Conservation (phyloP, 2,888 invertebrate genomes). For the Drosophila siamana region DNA sequence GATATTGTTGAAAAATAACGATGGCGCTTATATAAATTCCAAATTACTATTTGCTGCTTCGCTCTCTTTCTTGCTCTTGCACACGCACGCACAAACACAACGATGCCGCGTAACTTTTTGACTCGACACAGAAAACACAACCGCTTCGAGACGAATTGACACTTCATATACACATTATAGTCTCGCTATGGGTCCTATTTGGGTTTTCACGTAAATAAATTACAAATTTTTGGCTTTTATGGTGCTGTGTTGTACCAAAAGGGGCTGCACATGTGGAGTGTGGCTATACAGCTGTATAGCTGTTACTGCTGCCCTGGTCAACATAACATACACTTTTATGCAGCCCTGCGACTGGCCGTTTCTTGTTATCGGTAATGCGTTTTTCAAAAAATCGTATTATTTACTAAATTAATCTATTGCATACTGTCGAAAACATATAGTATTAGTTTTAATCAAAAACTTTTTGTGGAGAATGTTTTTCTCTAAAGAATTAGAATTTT, state of each 20-base stretch:
- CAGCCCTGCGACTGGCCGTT: not conserved
- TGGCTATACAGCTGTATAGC: slow-evolving; percentile 19
- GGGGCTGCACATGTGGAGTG: slow-evolving; percentile 62
- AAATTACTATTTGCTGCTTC: slow-evolving; percentile 48
- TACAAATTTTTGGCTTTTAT: slow-evolving; percentile 52
- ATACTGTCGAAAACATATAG: not conserved
- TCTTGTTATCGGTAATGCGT: not conserved
- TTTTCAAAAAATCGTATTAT: not conserved
- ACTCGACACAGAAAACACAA: slow-evolving; percentile 39
- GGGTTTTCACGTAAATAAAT: slow-evolving; percentile 45
- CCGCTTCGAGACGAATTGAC: slow-evolving; percentile 22
- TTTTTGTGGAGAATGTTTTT: too few relatives aligned
- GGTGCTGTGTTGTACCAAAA: slow-evolving; percentile 50
- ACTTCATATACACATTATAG: slow-evolving; percentile 17
- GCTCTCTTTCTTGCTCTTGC: slow-evolving; percentile 7
- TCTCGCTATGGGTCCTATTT: slow-evolving; percentile 22
- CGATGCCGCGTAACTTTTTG: slow-evolving; percentile 47
- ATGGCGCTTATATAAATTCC: slow-evolving; percentile 70
- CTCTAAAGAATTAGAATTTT: too few relatives aligned
- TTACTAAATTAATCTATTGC: not conserved
- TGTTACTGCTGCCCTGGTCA: not conserved
- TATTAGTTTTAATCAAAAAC: too few relatives aligned
- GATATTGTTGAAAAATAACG: slow-evolving; percentile 58
- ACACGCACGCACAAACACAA: slow-evolving; percentile 35
- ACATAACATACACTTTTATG: not conserved